A percentile compares a stretch with the other conserved stretches of the same genome.
phyloP scores from a whole-genome alignment of 2,888 invertebrate genomes.

The Dasypogon diadema region DNA sequence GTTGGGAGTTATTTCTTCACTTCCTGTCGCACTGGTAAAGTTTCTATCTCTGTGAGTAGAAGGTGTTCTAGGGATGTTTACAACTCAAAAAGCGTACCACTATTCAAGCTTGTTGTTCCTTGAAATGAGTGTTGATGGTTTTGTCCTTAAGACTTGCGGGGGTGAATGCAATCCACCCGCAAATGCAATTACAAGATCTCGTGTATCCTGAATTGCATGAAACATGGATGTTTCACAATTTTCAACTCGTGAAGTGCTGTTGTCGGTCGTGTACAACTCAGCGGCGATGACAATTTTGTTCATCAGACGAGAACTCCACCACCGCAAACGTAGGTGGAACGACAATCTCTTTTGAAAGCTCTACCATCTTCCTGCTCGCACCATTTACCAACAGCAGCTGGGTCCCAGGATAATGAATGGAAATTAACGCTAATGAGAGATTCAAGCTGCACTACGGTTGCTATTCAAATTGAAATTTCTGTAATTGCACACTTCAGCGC shows the following conservation, averaged over 20 bases:
- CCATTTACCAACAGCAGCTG: conserved; percentile 16
- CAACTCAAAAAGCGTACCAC: no score
- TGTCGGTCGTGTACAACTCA: conserved; percentile 40
- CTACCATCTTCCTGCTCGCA: no score
- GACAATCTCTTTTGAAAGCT: not conserved
- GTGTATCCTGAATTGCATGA: conserved; percentile 43
- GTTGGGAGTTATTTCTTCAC: no score
- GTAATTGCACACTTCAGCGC: conserved; percentile 45
- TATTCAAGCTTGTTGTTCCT: conserved; percentile 21
- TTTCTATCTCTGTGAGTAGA: no score
- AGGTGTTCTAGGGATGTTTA: no score
- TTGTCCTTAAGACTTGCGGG: not conserved
- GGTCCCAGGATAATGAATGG: conserved; percentile 46
- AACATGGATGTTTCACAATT: conserved; percentile 36
- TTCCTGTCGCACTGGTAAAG: no score
- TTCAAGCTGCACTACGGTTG: conserved; percentile 32
- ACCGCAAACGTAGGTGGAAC: not conserved
- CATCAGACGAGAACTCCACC: conserved; percentile 5
- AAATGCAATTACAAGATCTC: conserved; percentile 42
- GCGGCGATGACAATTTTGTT: conserved; percentile 45
- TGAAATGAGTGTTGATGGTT: not conserved
- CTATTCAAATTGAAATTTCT: conserved; percentile 48
- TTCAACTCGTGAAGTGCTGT: conserved; percentile 40
- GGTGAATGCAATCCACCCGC: not conserved
- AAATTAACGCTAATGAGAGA: conserved; percentile 48